phyloP scores from a whole-genome alignment of 1,140 invertebrate genomes.

The Cylas formicarius region DNA sequence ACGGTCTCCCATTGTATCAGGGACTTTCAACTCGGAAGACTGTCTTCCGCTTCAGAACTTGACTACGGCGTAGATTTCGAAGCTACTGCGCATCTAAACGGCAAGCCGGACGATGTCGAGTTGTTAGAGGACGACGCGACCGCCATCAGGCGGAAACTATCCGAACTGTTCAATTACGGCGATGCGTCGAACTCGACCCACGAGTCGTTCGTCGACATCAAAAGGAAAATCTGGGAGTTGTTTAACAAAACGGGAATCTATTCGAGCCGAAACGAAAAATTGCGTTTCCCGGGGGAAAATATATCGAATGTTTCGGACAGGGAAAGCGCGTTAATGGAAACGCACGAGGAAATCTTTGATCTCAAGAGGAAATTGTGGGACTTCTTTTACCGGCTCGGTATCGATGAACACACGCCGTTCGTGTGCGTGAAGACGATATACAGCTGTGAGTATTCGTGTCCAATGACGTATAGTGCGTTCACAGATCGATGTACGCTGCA shows the following conservation, averaged over 20 bases:
- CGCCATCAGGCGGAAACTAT: too few species aligned
- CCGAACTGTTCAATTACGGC: too few species aligned
- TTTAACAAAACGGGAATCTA: constrained; percentile 20
- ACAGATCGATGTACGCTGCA: too few species aligned
- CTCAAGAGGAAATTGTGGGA: constrained; percentile 17
- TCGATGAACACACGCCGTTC: constrained; percentile 14
- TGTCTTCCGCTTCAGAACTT: too few species aligned
- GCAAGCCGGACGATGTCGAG: background rate
- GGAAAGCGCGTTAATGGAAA: too few species aligned
- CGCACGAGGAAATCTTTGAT: constrained; percentile 14
- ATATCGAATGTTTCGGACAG: background rate
- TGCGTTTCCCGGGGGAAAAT: too few species aligned
- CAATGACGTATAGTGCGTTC: too few species aligned
- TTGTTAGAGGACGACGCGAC: too few species aligned
- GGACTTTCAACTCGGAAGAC: constrained; percentile 3
- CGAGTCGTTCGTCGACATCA: constrained; percentile 13
- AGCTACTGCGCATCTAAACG: too few species aligned
- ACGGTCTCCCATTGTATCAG: constrained; percentile 8
- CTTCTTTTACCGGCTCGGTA: constrained; percentile 17
- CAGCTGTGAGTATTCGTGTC: constrained; percentile 6
- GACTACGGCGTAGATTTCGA: too few species aligned
- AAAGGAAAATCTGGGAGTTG: constrained; percentile 17
- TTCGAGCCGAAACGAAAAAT: too few species aligned
- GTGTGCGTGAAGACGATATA: constrained; percentile 16
- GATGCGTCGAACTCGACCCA: too few species aligned